phyloP scores from a whole-genome alignment of 2,888 invertebrate genomes.

The Nephrotoma flavescens region DNA sequence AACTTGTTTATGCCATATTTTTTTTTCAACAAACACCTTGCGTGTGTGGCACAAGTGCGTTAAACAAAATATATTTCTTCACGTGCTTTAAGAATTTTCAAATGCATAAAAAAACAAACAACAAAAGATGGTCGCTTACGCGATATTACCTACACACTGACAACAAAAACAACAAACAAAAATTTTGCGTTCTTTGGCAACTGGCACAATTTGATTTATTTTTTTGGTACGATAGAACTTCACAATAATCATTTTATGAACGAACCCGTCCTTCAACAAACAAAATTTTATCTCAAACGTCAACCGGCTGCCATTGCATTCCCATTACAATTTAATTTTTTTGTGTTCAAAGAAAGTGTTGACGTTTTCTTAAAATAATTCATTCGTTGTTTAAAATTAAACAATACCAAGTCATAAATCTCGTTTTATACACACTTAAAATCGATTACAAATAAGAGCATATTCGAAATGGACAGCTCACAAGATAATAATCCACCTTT shows the following conservation, averaged over 20 bases:
- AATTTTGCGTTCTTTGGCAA: too few species aligned
- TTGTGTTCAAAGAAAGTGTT: background rate
- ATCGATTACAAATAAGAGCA: background rate
- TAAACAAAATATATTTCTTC: too few species aligned
- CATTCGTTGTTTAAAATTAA: background rate
- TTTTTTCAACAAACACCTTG: too few species aligned
- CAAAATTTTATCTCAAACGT: background rate
- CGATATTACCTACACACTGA: too few species aligned
- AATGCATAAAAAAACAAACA: too few species aligned
- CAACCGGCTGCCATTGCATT: constrained; percentile 4
- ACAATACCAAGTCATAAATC: background rate
- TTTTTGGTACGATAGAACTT: too few species aligned
- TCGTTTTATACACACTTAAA: background rate
- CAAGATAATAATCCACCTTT: background rate
- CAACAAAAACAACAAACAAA: too few species aligned
- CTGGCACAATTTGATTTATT: too few species aligned
- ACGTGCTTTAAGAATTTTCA: too few species aligned
- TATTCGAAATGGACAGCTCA: background rate
- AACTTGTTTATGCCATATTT: too few species aligned
- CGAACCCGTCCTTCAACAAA: background rate
- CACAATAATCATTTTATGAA: background rate
- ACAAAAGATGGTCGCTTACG: too few species aligned
- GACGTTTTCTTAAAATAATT: background rate
- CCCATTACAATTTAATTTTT: background rate
- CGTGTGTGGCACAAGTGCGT: too few species aligned